These are phyloP conservation scores for Drosophila mimica DNA, from an alignment of 2,888 invertebrate species.

Conservation along the genomic window DNA sequence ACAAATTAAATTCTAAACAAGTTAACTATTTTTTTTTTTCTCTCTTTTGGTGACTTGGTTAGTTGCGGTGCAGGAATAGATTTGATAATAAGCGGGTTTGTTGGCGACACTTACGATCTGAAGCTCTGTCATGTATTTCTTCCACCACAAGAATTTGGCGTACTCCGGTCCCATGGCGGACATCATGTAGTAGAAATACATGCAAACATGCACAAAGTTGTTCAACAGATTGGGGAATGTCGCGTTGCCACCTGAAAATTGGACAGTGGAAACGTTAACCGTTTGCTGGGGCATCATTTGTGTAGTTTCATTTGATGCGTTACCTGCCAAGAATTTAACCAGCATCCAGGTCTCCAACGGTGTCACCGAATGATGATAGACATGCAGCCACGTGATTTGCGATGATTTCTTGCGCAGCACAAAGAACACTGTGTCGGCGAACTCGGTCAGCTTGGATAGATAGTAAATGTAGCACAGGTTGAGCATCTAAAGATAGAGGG, in stretches of 20 bases:
- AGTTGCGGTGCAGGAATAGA: constrained; percentile 43
- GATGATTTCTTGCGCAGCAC: constrained; percentile 95
- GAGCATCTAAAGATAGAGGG: constrained; percentile 80
- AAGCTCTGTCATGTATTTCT: constrained; percentile 95
- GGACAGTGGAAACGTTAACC: background rate
- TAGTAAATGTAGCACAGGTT: constrained; percentile 92
- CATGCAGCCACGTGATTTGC: constrained; percentile 95
- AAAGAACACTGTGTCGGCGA: constrained; percentile 96
- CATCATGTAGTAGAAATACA: constrained; percentile 97
- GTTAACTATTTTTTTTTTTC: constrained; percentile 49
- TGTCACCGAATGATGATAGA: constrained; percentile 98
- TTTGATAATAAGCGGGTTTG: constrained; percentile 36
- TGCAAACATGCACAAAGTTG: constrained; percentile 97
- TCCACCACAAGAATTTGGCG: constrained; percentile 97
- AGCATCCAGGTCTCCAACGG: constrained; percentile 96
- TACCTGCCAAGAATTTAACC: constrained; percentile 93
- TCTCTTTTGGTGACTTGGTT: constrained; percentile 13
- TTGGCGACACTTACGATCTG: constrained; percentile 90
- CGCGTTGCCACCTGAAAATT: constrained; percentile 86
- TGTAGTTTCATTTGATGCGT: constrained; percentile 34
- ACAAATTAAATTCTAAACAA: constrained; percentile 62
- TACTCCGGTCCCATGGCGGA: constrained; percentile 95
- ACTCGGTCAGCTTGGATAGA: constrained; percentile 95
- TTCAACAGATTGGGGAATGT: constrained; percentile 89
- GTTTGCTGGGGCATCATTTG: no score